phyloP scores from a whole-genome alignment of 2,797 vertebrate species.

The Margarornis squamiger region DNA sequence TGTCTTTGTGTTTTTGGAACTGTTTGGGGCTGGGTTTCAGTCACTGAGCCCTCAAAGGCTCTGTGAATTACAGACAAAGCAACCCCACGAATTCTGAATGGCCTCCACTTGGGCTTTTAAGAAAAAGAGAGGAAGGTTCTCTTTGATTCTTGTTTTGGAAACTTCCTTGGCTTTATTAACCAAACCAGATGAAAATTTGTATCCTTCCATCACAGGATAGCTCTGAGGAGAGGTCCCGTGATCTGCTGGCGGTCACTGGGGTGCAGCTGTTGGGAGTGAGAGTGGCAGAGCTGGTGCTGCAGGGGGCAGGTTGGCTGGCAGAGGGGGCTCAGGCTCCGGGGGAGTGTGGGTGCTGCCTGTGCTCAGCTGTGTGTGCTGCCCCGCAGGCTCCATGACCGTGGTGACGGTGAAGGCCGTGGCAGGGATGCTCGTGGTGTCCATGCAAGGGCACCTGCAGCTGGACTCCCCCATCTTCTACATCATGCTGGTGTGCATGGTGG shows the following conservation, averaged over 20 bases:
- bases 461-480: conserved; percentile 93
- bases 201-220: not conserved
- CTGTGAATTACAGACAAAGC: not conserved
- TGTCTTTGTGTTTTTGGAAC: not conserved
- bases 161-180: not conserved
- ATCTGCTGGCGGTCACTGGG: not conserved
- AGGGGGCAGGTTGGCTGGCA: not conserved
- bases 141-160: not conserved
- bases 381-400: conserved; percentile 88
- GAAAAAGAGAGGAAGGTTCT: not conserved
- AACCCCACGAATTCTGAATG: not conserved
- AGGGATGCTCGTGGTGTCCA: conserved; percentile 88
- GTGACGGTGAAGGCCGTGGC: conserved; percentile 94
- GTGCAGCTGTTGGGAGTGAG: not conserved
- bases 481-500: conserved; percentile 94
- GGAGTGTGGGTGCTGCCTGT: too few relatives aligned
- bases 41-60: not conserved
- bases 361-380: not conserved
- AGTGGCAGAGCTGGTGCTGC: not conserved
- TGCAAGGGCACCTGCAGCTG: conserved; percentile 87
- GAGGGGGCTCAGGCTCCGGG: too few relatives aligned
- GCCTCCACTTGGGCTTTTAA: not conserved
- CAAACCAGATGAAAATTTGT: not conserved
- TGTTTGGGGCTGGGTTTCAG: not conserved
- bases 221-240: not conserved